Evolutionary conservation across 2,888 invertebrate genomes (phyloP), one percentile per base, ranked within the genome.

Genomic region (Malacosoma neustria): DNA sequence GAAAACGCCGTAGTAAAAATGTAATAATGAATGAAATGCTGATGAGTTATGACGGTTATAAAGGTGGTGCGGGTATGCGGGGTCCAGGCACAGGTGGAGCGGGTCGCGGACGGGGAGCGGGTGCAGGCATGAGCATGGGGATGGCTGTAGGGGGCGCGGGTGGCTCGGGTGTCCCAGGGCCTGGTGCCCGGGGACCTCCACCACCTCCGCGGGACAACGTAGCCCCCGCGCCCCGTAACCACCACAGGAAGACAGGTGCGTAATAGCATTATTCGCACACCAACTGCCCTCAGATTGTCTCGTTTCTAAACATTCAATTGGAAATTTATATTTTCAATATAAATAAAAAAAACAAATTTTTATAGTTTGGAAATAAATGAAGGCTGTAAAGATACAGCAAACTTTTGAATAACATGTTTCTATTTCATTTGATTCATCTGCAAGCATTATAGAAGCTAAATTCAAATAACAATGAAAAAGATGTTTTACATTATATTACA

Each of bases 121-220:
- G 61, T 32, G 49, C 60, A 44, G 55, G 72, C 46, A 39, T 57
- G 33, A 61, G 49, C 12, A 58, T 64, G 4, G 56, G 71, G 14
- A 64, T 68, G 30, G 52, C 54, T 32, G 61, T 58, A 36, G 67
- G 55, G 54, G 54, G 42, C 45, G 56, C 46, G 63, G 58, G 45
- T 13, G 58, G 59, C 4, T 57, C 70, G 9, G 64, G 67, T 3
- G 57, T 53, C 0, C 65, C 61, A 9, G 81, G 94, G 34, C 94
- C 94, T 3, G 95, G 95, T n/a, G 94, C 94, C 3, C 87, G 94
- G 54, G 95, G 95, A 35, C 95, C 95, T n/a, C 95, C 94, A 31
- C 94, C 93, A 22, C 95, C 95, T 6, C 94, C 95, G 0, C 85
- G 94, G 42, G 93, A 93, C 57, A 89, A 88, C 64, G 88, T 89